Base-by-base conservation (phyloP, 2,888 invertebrate genomes). In the Leucophora obtusa region DNA sequence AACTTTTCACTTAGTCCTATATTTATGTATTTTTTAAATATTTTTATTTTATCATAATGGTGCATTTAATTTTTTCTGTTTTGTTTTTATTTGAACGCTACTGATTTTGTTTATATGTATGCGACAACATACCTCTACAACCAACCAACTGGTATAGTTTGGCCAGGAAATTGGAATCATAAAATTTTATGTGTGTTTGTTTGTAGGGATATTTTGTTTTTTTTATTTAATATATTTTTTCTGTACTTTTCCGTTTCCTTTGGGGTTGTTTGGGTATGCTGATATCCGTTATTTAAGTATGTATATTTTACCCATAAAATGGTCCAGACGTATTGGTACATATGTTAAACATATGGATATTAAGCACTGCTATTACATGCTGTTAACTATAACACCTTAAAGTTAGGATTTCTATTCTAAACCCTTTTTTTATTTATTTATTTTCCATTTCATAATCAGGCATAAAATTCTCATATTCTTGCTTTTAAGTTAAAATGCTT, bases 101-200 rank as follows among this genome's bases (percentile, higher is more conserved):
- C 43, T 54, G 15, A 54, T 47, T 51, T 43, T 10, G 17, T 68
- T 54, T 43, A 4, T 68, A 62, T 50, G 51, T 66, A 17, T 35
- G 18, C n/a, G 28, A 7, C 28, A 18, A 47, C 54, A 33, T 38
- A 9, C 47, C 33, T 17, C 33, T 11, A 33, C 54, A 68, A 11
- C 47, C n/a, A 66, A 28, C 59, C 50, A 47, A 17, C 18, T 54
- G 58, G 53, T 62, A 63, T 59, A 71, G 62, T 70, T 74, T 43
- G 56, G 51, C 69, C 79, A 82, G 84, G 84, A 84, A 84, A 84
- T 84, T 84, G 84, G 82, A 84, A 84, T 84, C 83, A 84, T 84
- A 83, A 84, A 84, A 83, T 80, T 83, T 82, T 84, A 83, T 83
- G 65, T 70, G 15, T 47, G 35, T 79, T 56, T 82, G 73, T 63